Evolutionary conservation across 2,888 invertebrate genomes (phyloP).

Genomic region (Silvanus unidentatus): DNA sequence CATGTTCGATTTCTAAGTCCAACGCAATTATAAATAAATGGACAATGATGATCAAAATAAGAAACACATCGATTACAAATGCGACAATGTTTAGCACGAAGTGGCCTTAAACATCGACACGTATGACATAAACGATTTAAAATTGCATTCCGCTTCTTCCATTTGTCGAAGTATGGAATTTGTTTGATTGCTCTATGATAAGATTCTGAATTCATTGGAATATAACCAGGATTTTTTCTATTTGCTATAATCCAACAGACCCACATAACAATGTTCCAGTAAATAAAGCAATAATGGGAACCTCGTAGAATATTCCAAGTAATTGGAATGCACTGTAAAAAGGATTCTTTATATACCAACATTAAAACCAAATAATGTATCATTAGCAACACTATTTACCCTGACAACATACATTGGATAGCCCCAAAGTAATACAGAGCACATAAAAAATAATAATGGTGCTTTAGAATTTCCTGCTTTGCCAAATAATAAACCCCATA

Average conservation of each 20-base stretch:
- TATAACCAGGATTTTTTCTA: slow-evolving; percentile 82
- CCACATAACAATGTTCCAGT: slow-evolving; percentile 92
- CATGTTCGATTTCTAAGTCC: slow-evolving; percentile 87
- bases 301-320: slow-evolving; percentile 84
- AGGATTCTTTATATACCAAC: background rate
- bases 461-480: slow-evolving; percentile 88
- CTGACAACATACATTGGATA: slow-evolving; percentile 90
- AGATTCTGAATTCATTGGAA: slow-evolving; percentile 82
- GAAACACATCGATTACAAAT: slow-evolving; percentile 74
- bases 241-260: slow-evolving; percentile 86
- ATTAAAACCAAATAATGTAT: background rate
- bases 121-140: slow-evolving; percentile 84
- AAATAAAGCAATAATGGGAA: slow-evolving; percentile 84
- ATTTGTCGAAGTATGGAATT: slow-evolving; percentile 88
- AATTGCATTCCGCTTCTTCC: slow-evolving; percentile 80
- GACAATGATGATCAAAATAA: slow-evolving; percentile 93
- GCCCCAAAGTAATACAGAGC: slow-evolving; percentile 83
- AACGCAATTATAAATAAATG: slow-evolving; percentile 92
- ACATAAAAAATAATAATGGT: slow-evolving; percentile 76
- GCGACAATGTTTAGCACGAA: slow-evolving; percentile 87
- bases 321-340: slow-evolving; percentile 71
- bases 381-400: slow-evolving; percentile 46
- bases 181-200: slow-evolving; percentile 87
- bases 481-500: slow-evolving; percentile 85
- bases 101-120: slow-evolving; percentile 75